Conservation (phyloP, 1,140 invertebrate species). For the Aradophagus sp. region DNA sequence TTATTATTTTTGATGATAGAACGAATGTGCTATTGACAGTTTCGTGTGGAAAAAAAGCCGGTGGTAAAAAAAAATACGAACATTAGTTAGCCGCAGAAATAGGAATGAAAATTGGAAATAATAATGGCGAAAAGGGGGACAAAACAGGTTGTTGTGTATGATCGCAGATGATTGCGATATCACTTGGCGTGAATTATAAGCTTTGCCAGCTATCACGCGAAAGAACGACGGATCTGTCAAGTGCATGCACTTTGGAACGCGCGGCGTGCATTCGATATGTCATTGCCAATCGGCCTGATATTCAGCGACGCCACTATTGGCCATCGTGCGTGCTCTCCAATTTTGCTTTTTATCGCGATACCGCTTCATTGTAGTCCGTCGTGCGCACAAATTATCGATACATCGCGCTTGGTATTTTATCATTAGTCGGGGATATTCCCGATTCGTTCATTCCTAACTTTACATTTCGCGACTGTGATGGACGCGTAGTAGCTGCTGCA, state of each 20-base stretch:
- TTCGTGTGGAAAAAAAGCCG: conserved; percentile 11
- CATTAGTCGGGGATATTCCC: conserved; percentile 34
- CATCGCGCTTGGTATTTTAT: conserved; percentile 44
- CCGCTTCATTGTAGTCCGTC: conserved; percentile 44
- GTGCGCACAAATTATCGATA: conserved; percentile 24
- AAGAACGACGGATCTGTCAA: conserved; percentile 64
- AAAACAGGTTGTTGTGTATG: conserved; percentile 42
- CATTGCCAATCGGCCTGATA: conserved; percentile 60
- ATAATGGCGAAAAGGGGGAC: conserved; percentile 39
- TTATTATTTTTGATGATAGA: too few species aligned
- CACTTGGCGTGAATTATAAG: conserved; percentile 62
- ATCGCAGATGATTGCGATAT: conserved; percentile 52
- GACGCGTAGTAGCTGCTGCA: conserved; percentile 7
- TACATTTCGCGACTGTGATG: conserved; percentile 29
- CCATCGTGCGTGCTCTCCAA: conserved; percentile 45
- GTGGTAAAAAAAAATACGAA: conserved; percentile 8
- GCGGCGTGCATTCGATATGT: conserved; percentile 56
- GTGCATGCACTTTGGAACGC: conserved; percentile 56
- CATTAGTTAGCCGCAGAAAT: conserved; percentile 37
- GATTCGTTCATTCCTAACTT: conserved; percentile 12
- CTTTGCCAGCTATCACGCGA: conserved; percentile 56
- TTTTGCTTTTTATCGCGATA: conserved; percentile 50
- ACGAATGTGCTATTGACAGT: conserved; percentile 30
- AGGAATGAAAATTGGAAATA: conserved; percentile 49
- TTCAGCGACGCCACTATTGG: conserved; percentile 49